Evolutionary conservation across 2,797 vertebrate genomes (phyloP).

Genomic region (Pipistrellus pygmaeus): DNA sequence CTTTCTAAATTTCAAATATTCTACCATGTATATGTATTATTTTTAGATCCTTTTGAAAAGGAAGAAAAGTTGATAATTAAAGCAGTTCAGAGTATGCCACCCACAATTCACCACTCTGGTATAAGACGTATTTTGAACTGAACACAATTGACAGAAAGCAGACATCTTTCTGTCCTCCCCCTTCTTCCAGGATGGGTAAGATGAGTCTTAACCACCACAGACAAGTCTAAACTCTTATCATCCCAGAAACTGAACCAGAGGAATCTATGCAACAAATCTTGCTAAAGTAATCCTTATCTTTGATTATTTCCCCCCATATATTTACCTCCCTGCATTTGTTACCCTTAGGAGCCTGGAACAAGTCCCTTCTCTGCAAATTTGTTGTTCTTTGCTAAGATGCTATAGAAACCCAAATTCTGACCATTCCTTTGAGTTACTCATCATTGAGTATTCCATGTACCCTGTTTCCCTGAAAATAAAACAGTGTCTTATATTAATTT

Average conservation of each 20-base stretch:
- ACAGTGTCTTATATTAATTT: too few species aligned
- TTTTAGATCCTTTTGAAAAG: slow-evolving; percentile 51
- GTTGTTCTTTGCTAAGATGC: neutral
- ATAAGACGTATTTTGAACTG: neutral
- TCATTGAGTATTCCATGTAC: neutral
- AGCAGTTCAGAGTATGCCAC: neutral
- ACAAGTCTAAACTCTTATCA: neutral
- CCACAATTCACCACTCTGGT: neutral
- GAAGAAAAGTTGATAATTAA: slow-evolving; percentile 11
- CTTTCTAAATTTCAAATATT: slow-evolving; percentile 48
- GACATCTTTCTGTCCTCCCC: neutral
- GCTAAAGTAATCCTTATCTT: neutral
- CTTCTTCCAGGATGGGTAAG: neutral
- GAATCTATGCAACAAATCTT: neutral
- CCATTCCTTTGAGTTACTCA: neutral
- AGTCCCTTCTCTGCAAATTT: neutral
- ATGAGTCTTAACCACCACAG: neutral
- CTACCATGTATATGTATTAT: neutral
- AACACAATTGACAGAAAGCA: neutral
- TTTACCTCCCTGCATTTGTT: neutral
- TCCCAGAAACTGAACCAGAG: neutral
- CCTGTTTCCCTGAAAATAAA: too few species aligned
- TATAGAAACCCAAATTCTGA: neutral
- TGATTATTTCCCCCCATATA: neutral
- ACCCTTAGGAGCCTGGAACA: neutral